Conservation (phyloP, 2,797 vertebrate genomes). For the Manis javanica region DNA sequence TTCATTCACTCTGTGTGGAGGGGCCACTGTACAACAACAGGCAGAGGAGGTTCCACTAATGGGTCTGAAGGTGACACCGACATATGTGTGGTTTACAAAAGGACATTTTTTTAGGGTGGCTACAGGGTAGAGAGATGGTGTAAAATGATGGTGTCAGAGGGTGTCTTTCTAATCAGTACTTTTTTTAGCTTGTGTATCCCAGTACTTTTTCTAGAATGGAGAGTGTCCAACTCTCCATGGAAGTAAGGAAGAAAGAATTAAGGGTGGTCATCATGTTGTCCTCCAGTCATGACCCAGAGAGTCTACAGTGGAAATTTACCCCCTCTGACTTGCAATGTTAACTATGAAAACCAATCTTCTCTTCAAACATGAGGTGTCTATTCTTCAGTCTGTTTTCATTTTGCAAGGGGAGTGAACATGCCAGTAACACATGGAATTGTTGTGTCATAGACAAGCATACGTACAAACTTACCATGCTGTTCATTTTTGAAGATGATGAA, state of each 20-base stretch:
- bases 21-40: not conserved
- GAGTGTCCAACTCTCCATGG: not conserved
- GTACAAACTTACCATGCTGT: conserved; percentile 94
- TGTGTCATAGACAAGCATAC: not conserved
- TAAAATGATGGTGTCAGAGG: not conserved
- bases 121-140: fast-evolving
- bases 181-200: not conserved
- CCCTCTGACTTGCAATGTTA: not conserved
- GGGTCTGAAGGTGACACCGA: fast-evolving
- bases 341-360: not conserved
- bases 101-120: not conserved
- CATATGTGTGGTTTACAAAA: not conserved
- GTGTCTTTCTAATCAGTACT: not conserved
- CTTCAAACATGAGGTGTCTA: not conserved
- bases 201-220: not conserved
- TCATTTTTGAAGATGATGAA: conserved; percentile 97
- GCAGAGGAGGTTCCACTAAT: not conserved
- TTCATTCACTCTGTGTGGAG: not conserved
- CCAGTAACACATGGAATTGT: not conserved
- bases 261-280: not conserved
- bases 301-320: not conserved
- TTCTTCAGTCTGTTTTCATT: not conserved
- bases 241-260: not conserved
- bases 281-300: not conserved
- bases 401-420: not conserved